These are phyloP conservation scores for Acanthoscelides obtectus DNA, from an alignment of 2,888 invertebrate species.

Conservation along the genomic window DNA sequence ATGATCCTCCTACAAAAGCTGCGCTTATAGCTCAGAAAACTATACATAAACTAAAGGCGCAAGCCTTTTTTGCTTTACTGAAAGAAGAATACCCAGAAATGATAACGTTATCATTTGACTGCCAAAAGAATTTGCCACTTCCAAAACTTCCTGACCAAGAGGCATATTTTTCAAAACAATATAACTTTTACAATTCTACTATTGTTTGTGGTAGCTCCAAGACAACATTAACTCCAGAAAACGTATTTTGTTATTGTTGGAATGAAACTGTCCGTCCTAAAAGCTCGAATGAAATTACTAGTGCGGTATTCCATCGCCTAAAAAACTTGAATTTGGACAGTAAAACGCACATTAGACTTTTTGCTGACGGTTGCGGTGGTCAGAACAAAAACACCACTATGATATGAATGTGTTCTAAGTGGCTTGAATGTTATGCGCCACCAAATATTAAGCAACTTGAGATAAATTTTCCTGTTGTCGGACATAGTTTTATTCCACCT, in stretches of 20 bases:
- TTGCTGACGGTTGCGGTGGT: slow-evolving; percentile 15
- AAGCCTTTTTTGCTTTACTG: not conserved
- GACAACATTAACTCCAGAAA: slow-evolving; percentile 6
- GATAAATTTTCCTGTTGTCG: slow-evolving; percentile 15
- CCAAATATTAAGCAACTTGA: slow-evolving; percentile 10
- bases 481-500: slow-evolving; percentile 14
- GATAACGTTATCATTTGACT: slow-evolving; percentile 21
- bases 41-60: not conserved
- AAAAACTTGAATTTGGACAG: slow-evolving; percentile 5
- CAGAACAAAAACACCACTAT: slow-evolving; percentile 15
- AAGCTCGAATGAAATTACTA: slow-evolving; percentile 13
- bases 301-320: slow-evolving; percentile 10
- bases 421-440: slow-evolving; percentile 3
- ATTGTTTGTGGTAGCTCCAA: slow-evolving; percentile 11
- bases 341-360: slow-evolving; percentile 9
- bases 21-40: not conserved
- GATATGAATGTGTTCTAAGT: slow-evolving; percentile 12
- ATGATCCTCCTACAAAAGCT: not conserved
- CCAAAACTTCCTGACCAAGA: slow-evolving; percentile 14
- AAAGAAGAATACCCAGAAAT: not conserved
- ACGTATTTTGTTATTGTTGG: slow-evolving; percentile 9
- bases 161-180: slow-evolving; percentile 13
- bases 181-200: slow-evolving; percentile 16
- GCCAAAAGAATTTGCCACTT: slow-evolving; percentile 14
- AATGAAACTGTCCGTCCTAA: slow-evolving; percentile 8